Evolutionary conservation across 2,113 vertebrate species (phyloP).

Genomic region (Phaethornis superciliosus): DNA sequence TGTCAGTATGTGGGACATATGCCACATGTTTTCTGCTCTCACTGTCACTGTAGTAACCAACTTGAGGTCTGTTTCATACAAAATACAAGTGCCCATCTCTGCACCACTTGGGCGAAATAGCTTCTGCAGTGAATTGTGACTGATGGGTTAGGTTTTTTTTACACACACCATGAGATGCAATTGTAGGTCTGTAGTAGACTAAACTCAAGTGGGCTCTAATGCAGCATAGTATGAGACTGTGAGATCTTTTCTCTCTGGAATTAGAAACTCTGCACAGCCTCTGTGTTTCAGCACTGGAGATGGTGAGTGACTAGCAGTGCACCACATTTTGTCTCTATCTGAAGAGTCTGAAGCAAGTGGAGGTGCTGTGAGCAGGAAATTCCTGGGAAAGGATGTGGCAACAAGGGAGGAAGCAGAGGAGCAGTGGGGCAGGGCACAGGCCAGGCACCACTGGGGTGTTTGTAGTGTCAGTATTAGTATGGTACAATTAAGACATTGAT

Average conservation of each 20-base stretch:
- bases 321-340: neutral
- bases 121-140: neutral
- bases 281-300: neutral
- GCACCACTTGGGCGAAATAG: neutral
- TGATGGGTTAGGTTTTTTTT: neutral
- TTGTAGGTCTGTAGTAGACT: neutral
- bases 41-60: fast-evolving
- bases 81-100: neutral
- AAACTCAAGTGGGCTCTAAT: neutral
- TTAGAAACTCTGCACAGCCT: neutral
- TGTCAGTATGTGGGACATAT: fast-evolving
- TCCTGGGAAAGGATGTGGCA: neutral
- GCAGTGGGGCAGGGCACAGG: neutral
- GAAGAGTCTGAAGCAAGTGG: neutral
- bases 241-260: neutral
- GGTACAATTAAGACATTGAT: neutral
- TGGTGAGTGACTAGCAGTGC: fast-evolving
- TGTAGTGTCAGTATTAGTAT: neutral
- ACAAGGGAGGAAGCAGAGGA: neutral
- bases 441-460: neutral
- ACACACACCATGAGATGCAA: neutral
- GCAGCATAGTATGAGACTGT: neutral
- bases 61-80: neutral
- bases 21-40: neutral
- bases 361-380: neutral